These are phyloP conservation scores for Haemorhous mexicanus DNA, from an alignment of 2,113 vertebrate genomes.

Conservation along the genomic window DNA sequence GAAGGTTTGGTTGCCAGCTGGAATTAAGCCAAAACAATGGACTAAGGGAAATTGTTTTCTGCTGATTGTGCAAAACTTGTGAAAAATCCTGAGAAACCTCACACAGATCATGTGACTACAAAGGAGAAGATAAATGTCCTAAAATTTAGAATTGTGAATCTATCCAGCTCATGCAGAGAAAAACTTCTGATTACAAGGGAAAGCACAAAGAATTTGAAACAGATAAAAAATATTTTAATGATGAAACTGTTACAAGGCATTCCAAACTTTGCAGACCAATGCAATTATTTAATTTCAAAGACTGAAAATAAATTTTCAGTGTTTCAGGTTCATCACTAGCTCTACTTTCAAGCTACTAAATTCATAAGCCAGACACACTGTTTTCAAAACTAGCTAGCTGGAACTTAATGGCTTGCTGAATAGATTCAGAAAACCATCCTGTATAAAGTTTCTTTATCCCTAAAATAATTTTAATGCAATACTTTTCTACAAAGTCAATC, in stretches of 20 bases:
- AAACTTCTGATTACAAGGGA: neutral
- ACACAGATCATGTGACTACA: neutral
- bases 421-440: neutral
- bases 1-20: neutral
- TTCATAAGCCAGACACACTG: neutral
- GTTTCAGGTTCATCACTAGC: neutral
- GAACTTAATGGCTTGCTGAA: neutral
- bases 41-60: neutral
- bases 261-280: neutral
- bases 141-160: neutral
- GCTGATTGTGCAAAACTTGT: neutral
- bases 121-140: neutral
- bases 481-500: neutral
- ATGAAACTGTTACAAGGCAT: neutral
- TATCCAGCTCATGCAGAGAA: neutral
- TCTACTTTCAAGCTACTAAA: neutral
- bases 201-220: neutral
- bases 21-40: neutral
- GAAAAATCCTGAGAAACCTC: neutral
- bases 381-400: neutral
- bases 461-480: neutral
- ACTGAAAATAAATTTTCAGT: neutral
- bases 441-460: conserved; percentile 3
- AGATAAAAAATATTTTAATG: neutral
- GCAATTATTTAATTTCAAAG: neutral